These are phyloP conservation scores for Nephila pilipes DNA, from an alignment of 1,140 invertebrate genomes.

Conservation along the genomic window DNA sequence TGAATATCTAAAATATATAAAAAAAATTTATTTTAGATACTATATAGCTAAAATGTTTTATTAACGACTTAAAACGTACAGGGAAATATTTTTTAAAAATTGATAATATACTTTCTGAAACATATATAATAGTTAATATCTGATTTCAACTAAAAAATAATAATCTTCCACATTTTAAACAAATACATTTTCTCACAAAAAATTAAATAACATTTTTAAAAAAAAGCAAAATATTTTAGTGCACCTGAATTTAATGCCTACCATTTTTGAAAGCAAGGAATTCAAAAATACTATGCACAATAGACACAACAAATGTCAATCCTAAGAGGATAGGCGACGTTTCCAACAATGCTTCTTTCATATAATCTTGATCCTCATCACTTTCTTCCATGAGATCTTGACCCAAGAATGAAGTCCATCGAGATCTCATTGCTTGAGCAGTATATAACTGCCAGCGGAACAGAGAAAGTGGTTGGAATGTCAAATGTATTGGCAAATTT, in stretches of 20 bases:
- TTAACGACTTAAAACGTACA: too few relatives aligned
- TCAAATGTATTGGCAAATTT: constrained; percentile 86
- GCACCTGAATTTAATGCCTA: constrained; percentile 80
- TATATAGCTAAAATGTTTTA: not conserved
- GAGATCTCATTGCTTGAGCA: constrained; percentile 92
- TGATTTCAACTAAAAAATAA: too few relatives aligned
- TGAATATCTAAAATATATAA: constrained; percentile 86
- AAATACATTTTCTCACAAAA: too few relatives aligned
- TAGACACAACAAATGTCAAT: constrained; percentile 94
- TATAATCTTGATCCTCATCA: constrained; percentile 96
- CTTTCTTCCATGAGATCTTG: constrained; percentile 85
- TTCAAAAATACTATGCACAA: constrained; percentile 98
- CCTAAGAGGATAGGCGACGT: constrained; percentile 97
- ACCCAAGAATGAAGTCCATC: constrained; percentile 83
- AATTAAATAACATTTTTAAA: too few relatives aligned
- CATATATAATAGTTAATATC: too few relatives aligned
- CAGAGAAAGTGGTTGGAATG: constrained; percentile 95
- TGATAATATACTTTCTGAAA: too few relatives aligned
- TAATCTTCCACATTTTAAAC: too few relatives aligned
- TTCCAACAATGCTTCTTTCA: constrained; percentile 98
- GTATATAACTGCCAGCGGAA: constrained; percentile 98
- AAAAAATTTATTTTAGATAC: constrained; percentile 2
- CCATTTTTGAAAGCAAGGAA: constrained; percentile 99
- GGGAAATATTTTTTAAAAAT: too few relatives aligned
- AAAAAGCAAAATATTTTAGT: too few relatives aligned